phyloP scores from a whole-genome alignment of 35 echinoderm and acorn worm genomes.

The Stichopus chloronotus region DNA sequence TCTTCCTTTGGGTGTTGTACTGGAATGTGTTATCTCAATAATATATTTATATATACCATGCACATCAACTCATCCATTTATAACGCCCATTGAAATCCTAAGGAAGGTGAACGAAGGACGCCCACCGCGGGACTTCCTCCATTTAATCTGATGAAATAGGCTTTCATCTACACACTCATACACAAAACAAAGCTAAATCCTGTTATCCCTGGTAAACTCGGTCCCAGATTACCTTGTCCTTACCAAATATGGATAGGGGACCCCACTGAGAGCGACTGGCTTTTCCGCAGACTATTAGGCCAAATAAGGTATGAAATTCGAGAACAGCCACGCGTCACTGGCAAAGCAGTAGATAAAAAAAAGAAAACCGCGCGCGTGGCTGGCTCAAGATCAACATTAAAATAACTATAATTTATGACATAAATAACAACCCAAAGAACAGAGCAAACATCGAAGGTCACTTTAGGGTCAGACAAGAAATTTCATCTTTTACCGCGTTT shows the following conservation, averaged over 20 bases:
- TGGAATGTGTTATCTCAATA: conserved; percentile 20
- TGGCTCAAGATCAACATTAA: conserved; percentile 38
- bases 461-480: conserved; percentile 28
- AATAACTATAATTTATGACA: conserved; percentile 52
- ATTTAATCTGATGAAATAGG: conserved; percentile 34
- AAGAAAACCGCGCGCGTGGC: conserved; percentile 36
- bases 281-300: conserved; percentile 33
- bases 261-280: conserved; percentile 43
- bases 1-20: not conserved
- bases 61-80: not conserved
- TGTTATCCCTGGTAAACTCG: not conserved
- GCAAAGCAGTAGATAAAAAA: conserved; percentile 11
- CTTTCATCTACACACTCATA: not conserved
- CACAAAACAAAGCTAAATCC: conserved; percentile 32
- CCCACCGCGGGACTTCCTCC: conserved; percentile 5
- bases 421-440: conserved; percentile 24
- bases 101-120: conserved; percentile 34
- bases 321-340: conserved; percentile 45
- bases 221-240: conserved; percentile 34
- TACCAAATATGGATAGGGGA: conserved; percentile 45
- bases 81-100: not conserved
- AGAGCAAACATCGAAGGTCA: conserved; percentile 22
- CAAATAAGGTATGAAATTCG: conserved; percentile 58
- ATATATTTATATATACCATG: not conserved
- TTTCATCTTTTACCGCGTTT: not conserved